Conservation (phyloP, 2,797 vertebrate species). For the Dicrostonyx torquatus region DNA sequence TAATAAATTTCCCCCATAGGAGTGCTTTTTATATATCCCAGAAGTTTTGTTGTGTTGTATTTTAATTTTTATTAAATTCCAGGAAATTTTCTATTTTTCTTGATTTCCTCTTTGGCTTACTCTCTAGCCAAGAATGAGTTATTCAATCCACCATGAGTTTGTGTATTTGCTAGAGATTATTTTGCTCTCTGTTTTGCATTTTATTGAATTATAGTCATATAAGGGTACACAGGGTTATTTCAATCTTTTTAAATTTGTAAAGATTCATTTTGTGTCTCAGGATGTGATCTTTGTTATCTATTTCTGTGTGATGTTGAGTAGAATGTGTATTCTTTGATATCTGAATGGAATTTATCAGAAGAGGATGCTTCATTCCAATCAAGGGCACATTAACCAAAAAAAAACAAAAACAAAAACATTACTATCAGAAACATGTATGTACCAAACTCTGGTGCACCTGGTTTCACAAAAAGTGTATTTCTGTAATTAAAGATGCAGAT, state of each 20-base stretch:
- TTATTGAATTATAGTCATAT: too few relatives aligned
- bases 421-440: background rate
- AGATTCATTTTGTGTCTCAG: background rate
- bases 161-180: too few relatives aligned
- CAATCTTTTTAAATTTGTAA: background rate
- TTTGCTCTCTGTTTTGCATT: too few relatives aligned
- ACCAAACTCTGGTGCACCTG: background rate
- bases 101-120: too few relatives aligned
- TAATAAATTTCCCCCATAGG: background rate
- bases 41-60: too few relatives aligned
- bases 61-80: too few relatives aligned
- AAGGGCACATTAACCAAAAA: background rate
- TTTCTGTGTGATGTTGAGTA: background rate
- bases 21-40: too few relatives aligned
- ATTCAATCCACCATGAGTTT: too few relatives aligned
- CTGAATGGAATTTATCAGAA: background rate
- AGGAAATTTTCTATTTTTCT: too few relatives aligned
- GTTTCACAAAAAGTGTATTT: background rate
- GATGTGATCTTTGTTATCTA: background rate
- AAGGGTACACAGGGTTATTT: too few relatives aligned
- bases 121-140: too few relatives aligned
- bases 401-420: too few relatives aligned
- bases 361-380: background rate
- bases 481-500: background rate
- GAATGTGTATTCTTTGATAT: background rate